phyloP scores from a whole-genome alignment of 2,888 invertebrate species.

The Rhopalosiphum nymphaeae region DNA sequence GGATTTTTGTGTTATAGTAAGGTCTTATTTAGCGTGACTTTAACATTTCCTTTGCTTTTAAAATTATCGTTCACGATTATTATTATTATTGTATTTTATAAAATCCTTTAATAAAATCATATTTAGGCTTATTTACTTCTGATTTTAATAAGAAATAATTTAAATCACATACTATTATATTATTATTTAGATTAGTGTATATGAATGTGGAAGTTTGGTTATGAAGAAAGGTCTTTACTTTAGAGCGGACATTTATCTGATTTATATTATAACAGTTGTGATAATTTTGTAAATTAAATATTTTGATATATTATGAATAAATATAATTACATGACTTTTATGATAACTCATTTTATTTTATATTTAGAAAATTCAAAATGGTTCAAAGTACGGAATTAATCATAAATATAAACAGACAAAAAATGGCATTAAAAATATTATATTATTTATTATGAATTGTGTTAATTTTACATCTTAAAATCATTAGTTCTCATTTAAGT shows the following conservation, averaged over 20 bases:
- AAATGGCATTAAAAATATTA: not conserved
- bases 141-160: not conserved
- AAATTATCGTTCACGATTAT: not conserved
- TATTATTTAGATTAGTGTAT: not conserved
- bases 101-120: not conserved
- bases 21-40: conserved; percentile 5
- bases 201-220: not conserved
- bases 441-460: not conserved
- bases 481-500: not conserved
- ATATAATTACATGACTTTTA: not conserved
- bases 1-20: not conserved
- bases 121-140: not conserved
- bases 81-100: not conserved
- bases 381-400: not conserved
- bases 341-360: not conserved
- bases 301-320: not conserved
- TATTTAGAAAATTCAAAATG: not conserved
- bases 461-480: not conserved
- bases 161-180: not conserved
- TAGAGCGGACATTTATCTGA: not conserved
- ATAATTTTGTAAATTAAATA: not conserved
- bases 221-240: not conserved
- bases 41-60: not conserved
- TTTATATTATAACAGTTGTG: not conserved
- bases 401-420: not conserved